A percentile compares a stretch with the other conserved stretches of the same genome.
Evolutionary conservation across 2,888 invertebrate genomes (phyloP).

Genomic region (Pecten maximus): DNA sequence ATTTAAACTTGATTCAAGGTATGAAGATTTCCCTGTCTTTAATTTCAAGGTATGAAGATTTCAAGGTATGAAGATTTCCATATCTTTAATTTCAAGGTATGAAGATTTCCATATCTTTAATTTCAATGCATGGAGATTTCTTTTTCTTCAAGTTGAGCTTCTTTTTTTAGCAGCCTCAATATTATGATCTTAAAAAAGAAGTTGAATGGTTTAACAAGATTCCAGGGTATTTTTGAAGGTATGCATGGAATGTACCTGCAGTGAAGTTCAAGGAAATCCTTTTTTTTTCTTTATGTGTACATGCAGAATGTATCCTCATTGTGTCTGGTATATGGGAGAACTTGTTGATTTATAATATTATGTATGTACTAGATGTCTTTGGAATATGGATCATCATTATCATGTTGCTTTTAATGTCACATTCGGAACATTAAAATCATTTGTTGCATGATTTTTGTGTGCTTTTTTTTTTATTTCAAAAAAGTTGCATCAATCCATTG

Average conservation of each 20-base stretch:
- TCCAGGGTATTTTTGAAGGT: neutral
- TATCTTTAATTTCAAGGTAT: too few species aligned
- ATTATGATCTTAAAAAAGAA: neutral
- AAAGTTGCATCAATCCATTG: neutral
- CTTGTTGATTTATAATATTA: neutral
- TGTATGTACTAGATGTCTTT: conserved; percentile 24
- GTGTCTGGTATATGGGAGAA: conserved; percentile 26
- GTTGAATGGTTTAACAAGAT: neutral
- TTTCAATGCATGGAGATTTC: neutral
- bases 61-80: too few species aligned
- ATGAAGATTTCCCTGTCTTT: too few species aligned
- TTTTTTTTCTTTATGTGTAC: neutral
- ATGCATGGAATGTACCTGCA: neutral
- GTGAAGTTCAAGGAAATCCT: neutral
- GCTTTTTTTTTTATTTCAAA: neutral
- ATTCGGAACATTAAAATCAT: conserved; percentile 22
- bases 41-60: too few species aligned
- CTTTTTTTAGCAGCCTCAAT: neutral
- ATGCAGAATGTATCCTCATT: neutral
- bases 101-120: too few species aligned
- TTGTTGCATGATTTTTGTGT: conserved; percentile 2
- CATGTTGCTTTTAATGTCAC: conserved; percentile 14
- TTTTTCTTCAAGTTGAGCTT: neutral
- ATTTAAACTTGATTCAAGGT: neutral
- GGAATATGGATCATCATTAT: neutral